phyloP scores from a whole-genome alignment of 2,113 vertebrate species.

The Antechinus stuartii region DNA sequence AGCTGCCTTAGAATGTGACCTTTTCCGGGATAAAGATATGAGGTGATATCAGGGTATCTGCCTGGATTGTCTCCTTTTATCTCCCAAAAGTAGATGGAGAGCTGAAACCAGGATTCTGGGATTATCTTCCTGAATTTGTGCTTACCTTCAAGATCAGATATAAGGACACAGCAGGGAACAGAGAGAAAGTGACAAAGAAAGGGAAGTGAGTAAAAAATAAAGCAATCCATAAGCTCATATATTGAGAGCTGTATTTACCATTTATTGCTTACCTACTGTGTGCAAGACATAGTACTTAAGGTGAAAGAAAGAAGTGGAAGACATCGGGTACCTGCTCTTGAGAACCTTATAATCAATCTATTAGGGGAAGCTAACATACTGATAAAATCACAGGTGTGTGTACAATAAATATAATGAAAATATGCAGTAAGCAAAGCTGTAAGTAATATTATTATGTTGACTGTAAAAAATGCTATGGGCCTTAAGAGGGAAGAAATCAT shows the following conservation, averaged over 20 bases:
- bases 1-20: neutral
- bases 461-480: neutral
- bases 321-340: neutral
- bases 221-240: neutral
- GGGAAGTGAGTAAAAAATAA: neutral
- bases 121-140: neutral
- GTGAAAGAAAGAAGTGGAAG: neutral
- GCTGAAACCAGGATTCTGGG: neutral
- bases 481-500: neutral
- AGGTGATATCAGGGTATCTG: neutral
- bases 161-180: neutral
- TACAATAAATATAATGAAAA: neutral
- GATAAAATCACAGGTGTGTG: neutral
- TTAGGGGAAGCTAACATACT: neutral
- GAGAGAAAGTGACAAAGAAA: neutral
- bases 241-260: neutral
- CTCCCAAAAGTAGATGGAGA: neutral
- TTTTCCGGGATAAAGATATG: neutral
- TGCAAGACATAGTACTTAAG: neutral
- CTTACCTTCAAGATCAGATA: neutral
- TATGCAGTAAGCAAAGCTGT: neutral
- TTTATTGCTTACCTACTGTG: constrained; percentile 18
- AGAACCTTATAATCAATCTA: neutral
- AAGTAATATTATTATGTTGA: neutral
- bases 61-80: neutral